phyloP scores from a whole-genome alignment of 2,797 vertebrate species.

The Anguilla megastoma region DNA sequence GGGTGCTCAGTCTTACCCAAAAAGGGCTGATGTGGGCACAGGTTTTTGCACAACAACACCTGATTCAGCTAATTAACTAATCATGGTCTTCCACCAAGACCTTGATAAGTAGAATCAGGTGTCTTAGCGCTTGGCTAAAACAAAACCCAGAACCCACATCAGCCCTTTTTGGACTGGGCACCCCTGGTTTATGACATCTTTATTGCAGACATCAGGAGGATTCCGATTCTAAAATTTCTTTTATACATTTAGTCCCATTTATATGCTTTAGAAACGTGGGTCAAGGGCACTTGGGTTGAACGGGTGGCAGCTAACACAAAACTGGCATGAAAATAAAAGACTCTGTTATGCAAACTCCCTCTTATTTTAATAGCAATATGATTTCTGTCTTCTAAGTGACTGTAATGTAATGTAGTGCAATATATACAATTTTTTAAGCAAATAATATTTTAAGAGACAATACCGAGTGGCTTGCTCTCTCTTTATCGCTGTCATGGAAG shows the following conservation, averaged over 20 bases:
- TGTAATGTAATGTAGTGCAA: neutral
- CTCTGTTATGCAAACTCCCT: neutral
- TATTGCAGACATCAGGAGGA: neutral
- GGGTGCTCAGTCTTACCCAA: slow-evolving; percentile 23
- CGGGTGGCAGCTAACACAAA: neutral
- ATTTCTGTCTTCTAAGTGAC: neutral
- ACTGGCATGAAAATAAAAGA: neutral
- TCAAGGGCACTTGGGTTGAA: neutral
- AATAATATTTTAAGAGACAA: slow-evolving; percentile 15
- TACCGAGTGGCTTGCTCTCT: neutral
- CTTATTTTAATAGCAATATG: neutral
- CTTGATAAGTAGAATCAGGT: no score
- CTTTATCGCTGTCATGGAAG: slow-evolving; percentile 2
- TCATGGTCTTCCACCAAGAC: neutral
- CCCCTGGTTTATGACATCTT: neutral
- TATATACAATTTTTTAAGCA: slow-evolving; percentile 1
- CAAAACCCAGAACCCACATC: neutral
- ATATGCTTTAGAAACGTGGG: neutral
- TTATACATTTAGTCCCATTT: neutral
- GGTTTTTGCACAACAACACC: no score
- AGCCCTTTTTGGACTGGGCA: neutral
- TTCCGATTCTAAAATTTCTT: neutral
- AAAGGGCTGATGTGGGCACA: neutral
- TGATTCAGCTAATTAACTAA: neutral
- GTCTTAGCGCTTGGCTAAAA: no score